A percentile compares a stretch with the other conserved stretches of the same genome.
These are phyloP conservation scores for Anabas testudineus DNA, from an alignment of 2,797 vertebrate species.

Conservation along the genomic window DNA sequence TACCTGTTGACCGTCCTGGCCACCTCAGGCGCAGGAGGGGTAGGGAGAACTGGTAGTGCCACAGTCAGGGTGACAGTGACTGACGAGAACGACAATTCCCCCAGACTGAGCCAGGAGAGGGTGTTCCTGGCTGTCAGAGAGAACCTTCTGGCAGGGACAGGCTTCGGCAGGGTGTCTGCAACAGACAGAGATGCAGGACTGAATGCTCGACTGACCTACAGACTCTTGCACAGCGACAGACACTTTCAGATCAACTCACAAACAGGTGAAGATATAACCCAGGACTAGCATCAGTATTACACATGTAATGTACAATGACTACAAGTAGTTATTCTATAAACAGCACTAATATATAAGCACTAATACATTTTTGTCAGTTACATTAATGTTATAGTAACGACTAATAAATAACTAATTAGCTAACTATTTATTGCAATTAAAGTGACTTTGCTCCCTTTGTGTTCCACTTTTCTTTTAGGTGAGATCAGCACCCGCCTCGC, in stretches of 20 bases:
- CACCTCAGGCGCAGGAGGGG: slow-evolving; percentile 80
- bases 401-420: slow-evolving; percentile 5
- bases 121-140: slow-evolving; percentile 94
- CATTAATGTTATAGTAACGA: too few species aligned
- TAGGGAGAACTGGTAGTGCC: slow-evolving; percentile 89
- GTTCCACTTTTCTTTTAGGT: slow-evolving; percentile 75
- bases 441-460: not conserved
- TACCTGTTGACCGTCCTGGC: slow-evolving; percentile 92
- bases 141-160: slow-evolving; percentile 89
- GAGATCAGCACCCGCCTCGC: slow-evolving; percentile 93
- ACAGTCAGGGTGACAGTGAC: slow-evolving; percentile 92
- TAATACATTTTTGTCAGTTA: too few species aligned
- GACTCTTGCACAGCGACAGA: slow-evolving; percentile 87
- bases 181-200: slow-evolving; percentile 92
- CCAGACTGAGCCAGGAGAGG: slow-evolving; percentile 92
- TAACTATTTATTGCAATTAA: not conserved
- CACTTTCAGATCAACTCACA: slow-evolving; percentile 94
- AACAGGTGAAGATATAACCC: slow-evolving; percentile 87
- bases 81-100: slow-evolving; percentile 95
- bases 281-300: not conserved
- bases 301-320: too few species aligned
- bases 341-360: slow-evolving; percentile 17
- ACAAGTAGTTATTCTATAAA: slow-evolving; percentile 23
- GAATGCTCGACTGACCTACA: slow-evolving; percentile 92
- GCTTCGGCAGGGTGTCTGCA: slow-evolving; percentile 90